phyloP scores from a whole-genome alignment of 2,113 vertebrate genomes.

The Heterotis niloticus region DNA sequence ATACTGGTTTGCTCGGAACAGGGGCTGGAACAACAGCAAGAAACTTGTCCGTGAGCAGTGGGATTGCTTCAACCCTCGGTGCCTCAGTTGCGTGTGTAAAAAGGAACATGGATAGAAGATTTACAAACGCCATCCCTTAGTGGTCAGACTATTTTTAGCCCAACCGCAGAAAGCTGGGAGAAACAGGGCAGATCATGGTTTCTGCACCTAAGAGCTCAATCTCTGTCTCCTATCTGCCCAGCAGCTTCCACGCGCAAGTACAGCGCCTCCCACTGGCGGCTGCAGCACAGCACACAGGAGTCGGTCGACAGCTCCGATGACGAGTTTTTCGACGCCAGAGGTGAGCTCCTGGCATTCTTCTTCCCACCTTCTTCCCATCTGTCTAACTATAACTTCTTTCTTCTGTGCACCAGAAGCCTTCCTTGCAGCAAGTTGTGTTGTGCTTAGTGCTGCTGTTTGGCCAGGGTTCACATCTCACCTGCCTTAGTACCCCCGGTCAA shows the following conservation, averaged over 20 bases:
- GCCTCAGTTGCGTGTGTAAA: not conserved
- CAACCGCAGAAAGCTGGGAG: no score
- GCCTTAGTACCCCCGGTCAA: no score
- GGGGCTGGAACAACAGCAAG: not conserved
- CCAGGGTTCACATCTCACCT: no score
- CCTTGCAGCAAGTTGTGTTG: no score
- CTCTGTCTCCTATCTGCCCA: slow-evolving; percentile 38
- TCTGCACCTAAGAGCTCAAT: not conserved
- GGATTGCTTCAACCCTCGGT: not conserved
- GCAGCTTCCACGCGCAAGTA: slow-evolving; percentile 52
- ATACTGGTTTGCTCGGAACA: no score
- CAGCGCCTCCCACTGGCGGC: slow-evolving; percentile 62
- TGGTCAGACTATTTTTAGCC: not conserved
- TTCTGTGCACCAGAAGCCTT: no score
- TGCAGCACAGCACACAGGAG: slow-evolving; percentile 67
- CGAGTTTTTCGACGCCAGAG: slow-evolving; percentile 82
- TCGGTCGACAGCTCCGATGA: slow-evolving; percentile 79
- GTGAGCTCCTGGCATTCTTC: slow-evolving; percentile 50
- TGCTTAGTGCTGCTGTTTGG: no score
- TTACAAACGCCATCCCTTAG: not conserved
- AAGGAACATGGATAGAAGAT: not conserved
- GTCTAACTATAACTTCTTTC: not conserved
- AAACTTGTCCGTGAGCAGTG: not conserved
- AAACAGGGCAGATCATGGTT: not conserved
- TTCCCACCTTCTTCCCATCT: not conserved